Percentiles rank a stretch among this genome's conserved stretches.
These are phyloP conservation scores for Salvator merianae DNA, from an alignment of 2,113 vertebrate species.

Conservation along the genomic window DNA sequence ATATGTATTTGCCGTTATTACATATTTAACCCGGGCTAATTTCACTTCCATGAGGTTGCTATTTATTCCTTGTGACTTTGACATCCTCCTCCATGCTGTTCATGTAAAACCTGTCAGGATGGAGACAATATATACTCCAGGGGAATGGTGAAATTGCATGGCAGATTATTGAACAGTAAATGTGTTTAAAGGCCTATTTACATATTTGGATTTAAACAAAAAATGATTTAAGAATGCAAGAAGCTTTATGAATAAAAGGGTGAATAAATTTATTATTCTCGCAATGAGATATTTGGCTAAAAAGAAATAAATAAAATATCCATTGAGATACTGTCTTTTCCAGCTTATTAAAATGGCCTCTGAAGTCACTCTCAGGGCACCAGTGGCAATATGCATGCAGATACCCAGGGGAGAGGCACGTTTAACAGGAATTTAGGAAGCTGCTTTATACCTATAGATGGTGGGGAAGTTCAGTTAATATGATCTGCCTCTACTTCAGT, in stretches of 20 bases:
- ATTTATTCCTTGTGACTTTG: not conserved
- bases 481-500: no score
- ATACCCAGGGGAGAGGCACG: no score
- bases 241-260: not conserved
- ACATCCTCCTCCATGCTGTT: constrained; percentile 27
- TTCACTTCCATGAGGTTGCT: constrained; percentile 33
- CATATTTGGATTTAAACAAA: not conserved
- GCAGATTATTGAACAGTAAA: constrained; percentile 19
- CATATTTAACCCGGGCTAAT: constrained; percentile 41
- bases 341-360: not conserved
- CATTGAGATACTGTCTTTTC: not conserved
- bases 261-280: constrained; percentile 38
- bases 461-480: not conserved
- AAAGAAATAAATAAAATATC: not conserved
- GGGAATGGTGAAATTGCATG: not conserved
- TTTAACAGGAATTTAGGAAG: not conserved
- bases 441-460: not conserved
- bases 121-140: constrained; percentile 29
- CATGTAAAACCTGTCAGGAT: constrained; percentile 25
- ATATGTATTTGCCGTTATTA: constrained; percentile 43
- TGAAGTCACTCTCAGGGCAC: not conserved
- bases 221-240: constrained; percentile 24
- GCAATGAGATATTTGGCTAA: constrained; percentile 8
- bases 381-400: not conserved
- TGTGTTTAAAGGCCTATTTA: constrained; percentile 23